Conservation (phyloP, 92 coral and sea anemone genomes). For the Pocillopora meandrina region DNA sequence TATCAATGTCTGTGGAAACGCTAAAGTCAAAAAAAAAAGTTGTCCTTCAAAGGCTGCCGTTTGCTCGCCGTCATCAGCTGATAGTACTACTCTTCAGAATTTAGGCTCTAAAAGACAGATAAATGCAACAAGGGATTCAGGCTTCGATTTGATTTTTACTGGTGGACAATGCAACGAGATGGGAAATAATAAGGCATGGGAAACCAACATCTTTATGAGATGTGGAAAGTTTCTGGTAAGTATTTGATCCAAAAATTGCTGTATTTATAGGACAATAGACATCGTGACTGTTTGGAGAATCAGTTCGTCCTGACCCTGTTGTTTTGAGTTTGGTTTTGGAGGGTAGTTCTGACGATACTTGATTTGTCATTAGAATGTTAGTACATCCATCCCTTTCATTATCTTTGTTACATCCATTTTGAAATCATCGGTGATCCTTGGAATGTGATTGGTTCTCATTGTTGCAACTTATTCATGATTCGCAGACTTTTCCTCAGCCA, state of each 20-base stretch:
- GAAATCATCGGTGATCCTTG: too few relatives aligned
- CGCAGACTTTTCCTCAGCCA: too few relatives aligned
- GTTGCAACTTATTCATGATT: too few relatives aligned
- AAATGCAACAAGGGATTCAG: conserved; percentile 15
- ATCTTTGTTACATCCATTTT: too few relatives aligned
- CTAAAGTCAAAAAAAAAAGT: neutral
- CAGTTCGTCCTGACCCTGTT: too few relatives aligned
- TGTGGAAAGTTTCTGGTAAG: conserved; percentile 84
- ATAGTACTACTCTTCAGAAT: neutral
- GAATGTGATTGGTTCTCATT: too few relatives aligned
- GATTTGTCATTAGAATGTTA: too few relatives aligned
- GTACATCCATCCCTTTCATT: too few relatives aligned
- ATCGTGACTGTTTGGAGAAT: too few relatives aligned
- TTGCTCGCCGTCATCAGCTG: conserved; percentile 17
- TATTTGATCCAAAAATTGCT: neutral
- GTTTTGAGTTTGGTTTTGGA: neutral
- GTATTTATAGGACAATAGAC: too few relatives aligned
- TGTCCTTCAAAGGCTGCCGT: conserved; percentile 44
- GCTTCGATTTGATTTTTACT: conserved; percentile 49
- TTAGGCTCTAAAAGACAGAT: too few relatives aligned
- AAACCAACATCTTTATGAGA: conserved; percentile 60
- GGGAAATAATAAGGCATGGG: conserved; percentile 23
- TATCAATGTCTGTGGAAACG: conserved; percentile 61
- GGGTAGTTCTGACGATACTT: too few relatives aligned
- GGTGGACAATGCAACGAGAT: conserved; percentile 49